These are phyloP conservation scores for Ctenosaura bakeri DNA, from an alignment of 2,797 vertebrate species.

Conservation along the genomic window DNA sequence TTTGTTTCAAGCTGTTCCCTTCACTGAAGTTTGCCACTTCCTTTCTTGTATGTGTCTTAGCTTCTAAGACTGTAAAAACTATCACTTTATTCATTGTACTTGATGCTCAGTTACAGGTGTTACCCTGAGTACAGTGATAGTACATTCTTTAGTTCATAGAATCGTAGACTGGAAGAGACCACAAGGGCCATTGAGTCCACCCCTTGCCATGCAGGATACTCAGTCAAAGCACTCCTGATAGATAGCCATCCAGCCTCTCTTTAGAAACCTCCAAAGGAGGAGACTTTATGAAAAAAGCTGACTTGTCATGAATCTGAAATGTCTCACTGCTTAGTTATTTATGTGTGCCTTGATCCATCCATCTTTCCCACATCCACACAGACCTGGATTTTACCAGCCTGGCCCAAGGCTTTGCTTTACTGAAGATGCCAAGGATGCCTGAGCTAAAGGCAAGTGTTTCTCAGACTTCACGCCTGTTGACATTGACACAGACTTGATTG, in stretches of 20 bases:
- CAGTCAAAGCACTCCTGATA: too few relatives aligned
- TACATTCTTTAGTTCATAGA: not conserved
- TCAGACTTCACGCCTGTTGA: slow-evolving; percentile 84
- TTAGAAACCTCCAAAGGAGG: too few relatives aligned
- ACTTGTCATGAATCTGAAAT: not conserved
- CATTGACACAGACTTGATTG: slow-evolving; percentile 90
- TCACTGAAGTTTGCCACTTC: not conserved
- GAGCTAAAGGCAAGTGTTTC: slow-evolving; percentile 90
- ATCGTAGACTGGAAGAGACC: too few relatives aligned
- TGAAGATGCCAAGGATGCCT: slow-evolving; percentile 95
- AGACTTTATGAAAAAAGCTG: too few relatives aligned
- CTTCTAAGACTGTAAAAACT: not conserved
- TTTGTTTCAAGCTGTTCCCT: not conserved
- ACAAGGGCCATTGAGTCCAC: too few relatives aligned
- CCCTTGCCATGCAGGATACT: too few relatives aligned
- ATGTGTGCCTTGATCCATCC: not conserved
- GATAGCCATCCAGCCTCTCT: too few relatives aligned
- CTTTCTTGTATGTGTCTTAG: not conserved
- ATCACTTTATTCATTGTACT: not conserved
- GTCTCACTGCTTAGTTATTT: not conserved
- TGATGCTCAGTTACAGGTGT: not conserved
- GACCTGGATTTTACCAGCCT: slow-evolving; percentile 91
- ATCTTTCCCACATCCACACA: slow-evolving; percentile 67
- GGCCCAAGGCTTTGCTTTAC: slow-evolving; percentile 91
- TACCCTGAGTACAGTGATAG: not conserved